Evolutionary conservation across 2,797 vertebrate genomes (phyloP).

Genomic region (Anableps anableps): DNA sequence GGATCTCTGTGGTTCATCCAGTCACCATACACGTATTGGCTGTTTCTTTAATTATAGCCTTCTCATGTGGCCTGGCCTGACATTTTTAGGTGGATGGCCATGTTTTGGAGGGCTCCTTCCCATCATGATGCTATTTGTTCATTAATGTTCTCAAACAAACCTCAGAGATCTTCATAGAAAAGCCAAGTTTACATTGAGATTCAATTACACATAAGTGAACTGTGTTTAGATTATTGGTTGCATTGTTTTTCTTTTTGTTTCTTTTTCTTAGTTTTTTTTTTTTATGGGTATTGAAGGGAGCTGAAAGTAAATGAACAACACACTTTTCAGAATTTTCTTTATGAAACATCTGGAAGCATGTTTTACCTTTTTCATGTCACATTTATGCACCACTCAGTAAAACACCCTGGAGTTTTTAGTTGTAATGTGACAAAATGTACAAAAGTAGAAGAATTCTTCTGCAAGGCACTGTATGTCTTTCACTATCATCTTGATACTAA

Average conservation of each 20-base stretch:
- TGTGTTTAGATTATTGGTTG: background rate
- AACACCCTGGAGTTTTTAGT: background rate
- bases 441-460: slow-evolving; percentile 2
- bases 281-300: background rate
- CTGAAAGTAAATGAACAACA: background rate
- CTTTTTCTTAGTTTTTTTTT: too few relatives aligned
- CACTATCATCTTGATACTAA: slow-evolving; percentile 29
- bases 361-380: background rate
- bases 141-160: background rate
- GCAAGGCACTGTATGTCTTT: slow-evolving; percentile 11
- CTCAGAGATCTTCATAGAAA: background rate
- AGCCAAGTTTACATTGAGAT: background rate
- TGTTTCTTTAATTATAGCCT: background rate
- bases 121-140: background rate
- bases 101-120: background rate
- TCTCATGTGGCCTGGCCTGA: background rate
- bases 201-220: background rate
- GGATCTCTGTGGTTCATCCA: background rate
- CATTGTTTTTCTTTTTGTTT: too few relatives aligned
- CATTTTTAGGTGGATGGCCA: background rate
- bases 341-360: background rate
- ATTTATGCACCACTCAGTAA: background rate
- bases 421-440: background rate
- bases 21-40: background rate
- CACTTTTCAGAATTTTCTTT: background rate